phyloP scores from a whole-genome alignment of 2,888 invertebrate genomes.

The Pandemis heparana region DNA sequence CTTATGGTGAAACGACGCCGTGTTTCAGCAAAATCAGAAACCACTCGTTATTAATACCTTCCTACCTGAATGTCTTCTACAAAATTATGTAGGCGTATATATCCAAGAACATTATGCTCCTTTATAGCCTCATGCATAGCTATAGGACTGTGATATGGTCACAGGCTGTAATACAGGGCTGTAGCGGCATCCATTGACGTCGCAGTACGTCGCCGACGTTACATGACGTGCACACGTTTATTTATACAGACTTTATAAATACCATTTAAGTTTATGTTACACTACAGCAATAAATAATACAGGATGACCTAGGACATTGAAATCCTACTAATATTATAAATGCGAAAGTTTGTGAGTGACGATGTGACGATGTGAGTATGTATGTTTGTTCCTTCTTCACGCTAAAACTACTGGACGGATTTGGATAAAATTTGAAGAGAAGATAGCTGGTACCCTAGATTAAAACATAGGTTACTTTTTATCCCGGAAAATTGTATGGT shows the following conservation, averaged over 20 bases:
- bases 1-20: too few species aligned
- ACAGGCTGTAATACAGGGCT: background rate
- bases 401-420: too few species aligned
- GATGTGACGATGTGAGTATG: too few species aligned
- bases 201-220: conserved; percentile 17
- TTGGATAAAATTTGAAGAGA: too few species aligned
- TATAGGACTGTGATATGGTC: conserved; percentile 3
- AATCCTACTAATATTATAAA: too few species aligned
- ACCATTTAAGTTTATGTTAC: conserved; percentile 1
- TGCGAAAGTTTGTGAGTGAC: too few species aligned
- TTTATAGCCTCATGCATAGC: background rate
- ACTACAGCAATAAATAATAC: background rate
- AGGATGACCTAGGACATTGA: too few species aligned
- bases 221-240: conserved; percentile 11
- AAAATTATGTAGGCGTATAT: background rate
- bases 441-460: too few species aligned
- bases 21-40: background rate
- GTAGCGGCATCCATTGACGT: conserved; percentile 18
- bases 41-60: background rate
- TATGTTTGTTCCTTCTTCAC: too few species aligned
- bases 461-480: too few species aligned
- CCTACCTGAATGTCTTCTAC: background rate
- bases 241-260: conserved; percentile 11
- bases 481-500: too few species aligned
- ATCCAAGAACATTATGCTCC: background rate